phyloP scores from a whole-genome alignment of 1,140 invertebrate species.

The Drosophila varians region DNA sequence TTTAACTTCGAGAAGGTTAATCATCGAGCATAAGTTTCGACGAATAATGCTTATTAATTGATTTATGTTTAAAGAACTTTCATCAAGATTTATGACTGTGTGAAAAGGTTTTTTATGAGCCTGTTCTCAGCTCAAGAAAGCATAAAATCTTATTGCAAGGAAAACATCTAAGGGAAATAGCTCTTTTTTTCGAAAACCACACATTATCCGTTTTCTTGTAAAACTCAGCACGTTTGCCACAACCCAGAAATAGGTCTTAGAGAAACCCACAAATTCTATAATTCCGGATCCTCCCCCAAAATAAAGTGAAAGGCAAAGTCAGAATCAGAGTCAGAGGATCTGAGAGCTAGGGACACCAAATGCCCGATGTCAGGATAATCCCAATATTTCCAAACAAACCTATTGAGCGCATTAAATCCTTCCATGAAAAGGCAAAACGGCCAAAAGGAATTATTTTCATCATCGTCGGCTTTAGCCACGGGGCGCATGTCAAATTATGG shows the following conservation, averaged over 20 bases:
- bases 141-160: constrained; percentile 6
- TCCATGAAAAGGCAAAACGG: constrained; percentile 63
- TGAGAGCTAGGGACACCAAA: constrained; percentile 30
- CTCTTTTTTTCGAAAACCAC: not conserved
- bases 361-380: constrained; percentile 74
- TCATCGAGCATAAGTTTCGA: constrained; percentile 25
- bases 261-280: constrained; percentile 35
- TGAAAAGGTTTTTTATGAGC: constrained; percentile 71
- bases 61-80: constrained; percentile 54
- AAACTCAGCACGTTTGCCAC: constrained; percentile 2
- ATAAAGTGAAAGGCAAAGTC: constrained; percentile 9
- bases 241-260: constrained; percentile 12
- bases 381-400: constrained; percentile 82
- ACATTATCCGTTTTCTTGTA: constrained; percentile 12
- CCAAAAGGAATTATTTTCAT: constrained; percentile 75
- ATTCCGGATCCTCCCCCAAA: constrained; percentile 54
- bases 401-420: constrained; percentile 76
- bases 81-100: constrained; percentile 69
- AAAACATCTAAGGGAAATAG: not conserved
- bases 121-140: constrained; percentile 10
- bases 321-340: constrained; percentile 4
- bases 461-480: constrained; percentile 82
- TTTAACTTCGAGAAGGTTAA: constrained; percentile 45
- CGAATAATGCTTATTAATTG: constrained; percentile 64
- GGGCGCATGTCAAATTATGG: constrained; percentile 83